Evolutionary conservation across 2,113 vertebrate species (phyloP), one percentile per base, ranked within the genome.

Genomic region (Perognathus longimembris): DNA sequence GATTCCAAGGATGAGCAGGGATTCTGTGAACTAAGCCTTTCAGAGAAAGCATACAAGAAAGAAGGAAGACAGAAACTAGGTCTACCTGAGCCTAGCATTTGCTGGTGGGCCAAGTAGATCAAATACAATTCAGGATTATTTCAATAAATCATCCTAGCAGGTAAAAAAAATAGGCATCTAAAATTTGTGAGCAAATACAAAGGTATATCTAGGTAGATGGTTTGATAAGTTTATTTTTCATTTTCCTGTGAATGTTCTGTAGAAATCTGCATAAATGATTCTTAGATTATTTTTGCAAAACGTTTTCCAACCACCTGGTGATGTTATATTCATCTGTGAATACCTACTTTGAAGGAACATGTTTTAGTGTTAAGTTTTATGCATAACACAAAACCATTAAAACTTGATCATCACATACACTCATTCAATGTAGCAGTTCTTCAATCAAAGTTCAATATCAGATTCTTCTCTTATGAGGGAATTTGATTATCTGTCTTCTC

Each of bases 131-230:
- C 74, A 76, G 71, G 61, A 67, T 91, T 94, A 90, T 97, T 95
- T 97, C 95, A 90, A 95, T 82, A 97, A 95, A 76, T n/a, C 42
- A 45, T 94, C 82, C 86, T 93, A 74, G 66, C 78, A 94, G 63
- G 93, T 91, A 45, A 45, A 45, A 45, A 45, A 30, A 34, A 63
- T 28, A 45, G 50, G 67, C 50, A 34, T 57, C 22, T 70, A 54
- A 77, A 83, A 1, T 32, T 74, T 9, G 10, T 81, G 9, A 89
- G 17, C 45, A 70, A 74, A 61, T 42, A 54, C 38, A 57, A 17
- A 81, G 20, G 3, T 40, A 2, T 54, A 34, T 45, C 36, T 75
- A 3, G 30, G 40, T 81, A 28, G 32, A 26, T 34, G 28, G 59
- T 24, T 34, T 81, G 36, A 21, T 9, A 34, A 34, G 7, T 69